These are phyloP conservation scores for Equus quagga DNA, from an alignment of 2,113 vertebrate genomes.

Conservation along the genomic window DNA sequence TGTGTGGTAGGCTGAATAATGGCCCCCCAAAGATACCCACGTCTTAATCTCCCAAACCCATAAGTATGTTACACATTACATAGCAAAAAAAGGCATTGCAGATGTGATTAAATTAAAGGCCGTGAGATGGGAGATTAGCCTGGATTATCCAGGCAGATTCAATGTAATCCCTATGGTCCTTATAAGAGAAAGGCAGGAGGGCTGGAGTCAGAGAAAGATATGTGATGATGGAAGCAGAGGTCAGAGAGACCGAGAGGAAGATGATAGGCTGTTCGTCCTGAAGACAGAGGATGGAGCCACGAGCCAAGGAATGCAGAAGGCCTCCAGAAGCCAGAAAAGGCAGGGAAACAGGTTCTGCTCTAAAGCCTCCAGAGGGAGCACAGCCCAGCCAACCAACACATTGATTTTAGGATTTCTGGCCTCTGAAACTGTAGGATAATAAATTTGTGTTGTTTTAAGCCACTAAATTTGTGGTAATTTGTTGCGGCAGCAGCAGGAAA, in stretches of 20 bases:
- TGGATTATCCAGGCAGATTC: background rate
- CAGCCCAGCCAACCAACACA: background rate
- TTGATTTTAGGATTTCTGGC: background rate
- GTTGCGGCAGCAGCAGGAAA: background rate
- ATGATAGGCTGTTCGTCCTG: background rate
- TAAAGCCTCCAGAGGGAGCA: background rate
- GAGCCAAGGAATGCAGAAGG: background rate
- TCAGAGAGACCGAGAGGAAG: background rate
- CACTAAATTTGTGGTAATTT: background rate
- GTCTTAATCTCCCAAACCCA: background rate
- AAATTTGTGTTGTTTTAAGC: background rate
- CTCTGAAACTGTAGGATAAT: background rate
- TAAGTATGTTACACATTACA: background rate
- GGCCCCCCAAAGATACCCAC: background rate
- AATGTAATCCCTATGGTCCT: background rate
- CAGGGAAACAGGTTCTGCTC: background rate
- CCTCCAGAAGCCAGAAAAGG: background rate
- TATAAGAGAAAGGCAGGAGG: background rate
- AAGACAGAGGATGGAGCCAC: background rate
- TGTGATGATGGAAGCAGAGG: background rate
- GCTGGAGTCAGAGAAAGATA: background rate
- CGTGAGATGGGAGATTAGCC: no score
- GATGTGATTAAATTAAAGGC: background rate
- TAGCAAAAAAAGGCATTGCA: background rate
- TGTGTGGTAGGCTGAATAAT: background rate